Base-by-base conservation (phyloP, 2,113 vertebrate genomes). In the Lepisosteus osseus region DNA sequence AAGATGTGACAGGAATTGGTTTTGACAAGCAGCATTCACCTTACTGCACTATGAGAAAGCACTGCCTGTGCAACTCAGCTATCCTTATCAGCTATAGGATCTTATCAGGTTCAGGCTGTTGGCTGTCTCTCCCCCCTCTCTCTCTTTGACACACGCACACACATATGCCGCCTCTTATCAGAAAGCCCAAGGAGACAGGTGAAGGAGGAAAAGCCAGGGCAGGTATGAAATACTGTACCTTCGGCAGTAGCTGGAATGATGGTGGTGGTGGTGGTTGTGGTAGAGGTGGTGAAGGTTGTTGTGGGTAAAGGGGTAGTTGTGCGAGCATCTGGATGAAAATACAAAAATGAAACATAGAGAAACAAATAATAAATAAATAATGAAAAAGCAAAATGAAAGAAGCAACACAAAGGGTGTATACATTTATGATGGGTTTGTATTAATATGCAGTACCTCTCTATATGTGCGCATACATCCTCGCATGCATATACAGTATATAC, bases 251-350 rank as follows among this genome's bases (percentile, higher is more conserved):
- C 88, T 84, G 89, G 87, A 78, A 88, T 85, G 81, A 75, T 85
- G 88, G 86, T 88, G 86, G 74, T 78, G 83, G 74, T 78, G 83
- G 75, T 87, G 82, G 62, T 64, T n/a, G 62, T 64, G 17, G 62
- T 64, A 40, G 62, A 15, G 62, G 62, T 29, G 41, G 62, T 41
- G 62, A 17, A 89, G 78, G 88, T 89, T 42, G 68, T 69, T 83
- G 88, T 92, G 88, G 90, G 90, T 86, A 88, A 80, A 84, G 89
- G 90, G 84, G 85, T 87, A 89, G 91, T 90, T 82, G 87, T 86
- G 90, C 86, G 88, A 90, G 89, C 87, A 91, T 93, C 91, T 93
- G 87, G 88, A 91, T 89, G 88, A 88, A 88, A 87, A 91, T 89
- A 92, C 80, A 87, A 84, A 86, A 61, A 86, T 80, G 71, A 43